Evolutionary conservation across 2,888 invertebrate species (phyloP), one percentile per base, ranked within the genome.

Genomic region (Drosophila subquinaria): DNA sequence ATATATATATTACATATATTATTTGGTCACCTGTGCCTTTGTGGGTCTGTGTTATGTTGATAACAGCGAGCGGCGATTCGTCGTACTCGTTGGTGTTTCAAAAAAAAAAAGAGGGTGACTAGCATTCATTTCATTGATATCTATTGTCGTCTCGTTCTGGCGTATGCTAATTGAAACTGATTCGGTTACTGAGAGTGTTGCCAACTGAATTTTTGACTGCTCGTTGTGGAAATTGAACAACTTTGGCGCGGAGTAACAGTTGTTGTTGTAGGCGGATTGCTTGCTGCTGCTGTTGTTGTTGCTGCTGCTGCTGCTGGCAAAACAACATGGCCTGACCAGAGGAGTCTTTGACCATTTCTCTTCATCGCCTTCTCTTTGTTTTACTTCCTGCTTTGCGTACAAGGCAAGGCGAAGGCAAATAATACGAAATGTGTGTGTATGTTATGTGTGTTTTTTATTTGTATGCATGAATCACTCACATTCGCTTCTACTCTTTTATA

Each of bases 181-280:
- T 61, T 47, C 55, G 59, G n/a, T 43, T 53, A 51, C 42, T 52
- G 23, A 65, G 84, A 70, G 88, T 74, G 88, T 88, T 85, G 88
- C 88, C 88, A 84, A 86, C 84, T 77, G 67, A 67, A 71, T 73
- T 79, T 80, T 50, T 15, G 40, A 69, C 51, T 47, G 64, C 60
- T 68, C 55, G 60, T 35, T 60, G 56, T 55, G 43, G 55, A 64
- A 70, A 79, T 79, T 79, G 40, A 60, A 64, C 56, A 74, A 68
- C 68, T 82, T 82, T 83, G 70, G 76, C 81, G 85, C 82, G 76
- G 73, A 69, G 52, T 70, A 74, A 78, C 73, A 73, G 67, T 70
- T 82, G 79, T 84, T 75, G 72, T 57, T 75, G 79, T 70, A 53
- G 62, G 56, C 43, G 63, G 62, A 30, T 55, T 62, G 45, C 48